Conservation (phyloP, 2,797 vertebrate species). For the Anas bernieri region DNA sequence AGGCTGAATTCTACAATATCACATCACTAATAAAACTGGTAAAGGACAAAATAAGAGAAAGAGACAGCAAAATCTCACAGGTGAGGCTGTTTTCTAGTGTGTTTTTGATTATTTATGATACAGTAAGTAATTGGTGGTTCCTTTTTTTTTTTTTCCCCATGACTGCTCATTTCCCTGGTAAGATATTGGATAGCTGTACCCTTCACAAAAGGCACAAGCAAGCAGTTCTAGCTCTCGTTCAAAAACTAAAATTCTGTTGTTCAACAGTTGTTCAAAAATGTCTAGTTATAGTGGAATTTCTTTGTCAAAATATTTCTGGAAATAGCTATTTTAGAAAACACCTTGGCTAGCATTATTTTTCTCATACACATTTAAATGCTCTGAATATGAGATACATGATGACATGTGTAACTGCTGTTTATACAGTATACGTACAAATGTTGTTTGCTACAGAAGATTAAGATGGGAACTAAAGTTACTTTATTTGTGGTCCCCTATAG, state of each 20-base stretch:
- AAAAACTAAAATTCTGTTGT: neutral
- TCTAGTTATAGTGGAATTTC: neutral
- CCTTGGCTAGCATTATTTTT: neutral
- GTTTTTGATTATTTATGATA: neutral
- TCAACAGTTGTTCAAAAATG: neutral
- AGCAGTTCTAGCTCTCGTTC: neutral
- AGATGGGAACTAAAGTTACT: neutral
- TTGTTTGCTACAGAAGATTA: neutral
- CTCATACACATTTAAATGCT: neutral
- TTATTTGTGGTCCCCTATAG: neutral
- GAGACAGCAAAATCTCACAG: slow-evolving; percentile 95
- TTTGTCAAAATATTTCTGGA: neutral
- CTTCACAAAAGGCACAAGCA: neutral
- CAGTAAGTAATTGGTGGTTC: neutral
- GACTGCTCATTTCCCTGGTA: neutral
- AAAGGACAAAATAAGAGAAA: slow-evolving; percentile 98
- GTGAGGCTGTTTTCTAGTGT: slow-evolving; percentile 73
- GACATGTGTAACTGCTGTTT: neutral
- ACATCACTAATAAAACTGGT: slow-evolving; percentile 97
- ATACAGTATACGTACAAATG: neutral
- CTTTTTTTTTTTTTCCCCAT: neutral
- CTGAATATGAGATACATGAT: neutral
- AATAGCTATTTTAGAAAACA: neutral
- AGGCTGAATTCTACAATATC: slow-evolving; percentile 99
- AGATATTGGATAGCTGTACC: neutral